phyloP scores from a whole-genome alignment of 2,113 vertebrate genomes.

The Grammomys surdaster region DNA sequence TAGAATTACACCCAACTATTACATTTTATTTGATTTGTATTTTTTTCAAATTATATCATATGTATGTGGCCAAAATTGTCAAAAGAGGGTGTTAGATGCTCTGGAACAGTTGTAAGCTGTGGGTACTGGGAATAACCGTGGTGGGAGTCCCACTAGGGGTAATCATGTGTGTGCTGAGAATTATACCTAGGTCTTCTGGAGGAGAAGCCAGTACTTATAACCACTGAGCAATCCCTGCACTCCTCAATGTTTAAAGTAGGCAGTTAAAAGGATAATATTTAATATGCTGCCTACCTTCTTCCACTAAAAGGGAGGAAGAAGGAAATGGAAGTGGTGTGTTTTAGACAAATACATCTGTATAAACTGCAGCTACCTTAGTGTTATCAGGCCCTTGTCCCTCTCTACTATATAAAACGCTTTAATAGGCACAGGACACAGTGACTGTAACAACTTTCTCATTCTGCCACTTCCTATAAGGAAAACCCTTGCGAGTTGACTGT shows the following conservation, averaged over 20 bases:
- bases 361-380: conserved; percentile 45
- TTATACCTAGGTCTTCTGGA: not conserved
- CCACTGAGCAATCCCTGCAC: not conserved
- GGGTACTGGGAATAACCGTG: too few relatives aligned
- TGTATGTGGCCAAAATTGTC: not conserved
- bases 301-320: not conserved
- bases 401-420: not conserved
- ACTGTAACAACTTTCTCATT: not conserved
- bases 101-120: not conserved
- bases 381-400: conserved; percentile 13
- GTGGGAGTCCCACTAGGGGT: too few relatives aligned
- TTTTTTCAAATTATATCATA: too few relatives aligned
- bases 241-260: not conserved
- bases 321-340: conserved; percentile 42
- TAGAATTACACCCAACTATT: not conserved
- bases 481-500: not conserved
- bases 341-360: conserved; percentile 63
- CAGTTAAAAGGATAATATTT: conserved; percentile 9
- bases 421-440: conserved; percentile 38
- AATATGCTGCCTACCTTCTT: not conserved
- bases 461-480: not conserved
- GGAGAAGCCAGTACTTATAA: not conserved
- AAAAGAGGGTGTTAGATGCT: not conserved
- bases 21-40: not conserved
- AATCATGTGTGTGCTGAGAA: not conserved